Conservation (phyloP, 2,797 vertebrate genomes). For the Xerus rutilus region DNA sequence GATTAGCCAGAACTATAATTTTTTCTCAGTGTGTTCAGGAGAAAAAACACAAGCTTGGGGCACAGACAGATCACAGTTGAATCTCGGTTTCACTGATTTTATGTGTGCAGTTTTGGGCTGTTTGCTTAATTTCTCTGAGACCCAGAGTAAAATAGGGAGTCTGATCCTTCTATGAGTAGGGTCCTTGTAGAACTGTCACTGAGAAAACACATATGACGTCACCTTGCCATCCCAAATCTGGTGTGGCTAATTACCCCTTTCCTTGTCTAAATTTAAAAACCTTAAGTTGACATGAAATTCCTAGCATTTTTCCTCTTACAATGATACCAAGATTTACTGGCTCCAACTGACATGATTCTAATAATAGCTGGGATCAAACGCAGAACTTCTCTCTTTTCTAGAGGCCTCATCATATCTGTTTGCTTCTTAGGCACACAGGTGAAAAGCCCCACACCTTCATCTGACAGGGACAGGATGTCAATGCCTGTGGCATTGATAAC, state of each 20-base stretch:
- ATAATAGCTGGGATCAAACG: background rate
- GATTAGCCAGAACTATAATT: background rate
- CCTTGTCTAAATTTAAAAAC: background rate
- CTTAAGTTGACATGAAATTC: background rate
- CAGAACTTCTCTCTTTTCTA: background rate
- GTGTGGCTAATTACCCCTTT: background rate
- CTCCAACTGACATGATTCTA: background rate
- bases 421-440: background rate
- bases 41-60: background rate
- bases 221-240: background rate
- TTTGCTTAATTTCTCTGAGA: background rate
- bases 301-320: background rate
- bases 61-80: background rate
- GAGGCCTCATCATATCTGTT: rapidly evolving
- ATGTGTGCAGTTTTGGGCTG: background rate
- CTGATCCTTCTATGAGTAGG: rapidly evolving
- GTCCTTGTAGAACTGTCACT: background rate
- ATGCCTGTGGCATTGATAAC: rapidly evolving
- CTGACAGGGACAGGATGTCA: rapidly evolving
- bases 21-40: background rate
- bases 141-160: background rate
- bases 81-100: background rate
- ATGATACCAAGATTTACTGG: background rate
- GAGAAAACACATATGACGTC: rapidly evolving
- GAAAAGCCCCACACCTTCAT: background rate